phyloP scores from a whole-genome alignment of 2,888 invertebrate genomes.

The Epsilonema sp. region DNA sequence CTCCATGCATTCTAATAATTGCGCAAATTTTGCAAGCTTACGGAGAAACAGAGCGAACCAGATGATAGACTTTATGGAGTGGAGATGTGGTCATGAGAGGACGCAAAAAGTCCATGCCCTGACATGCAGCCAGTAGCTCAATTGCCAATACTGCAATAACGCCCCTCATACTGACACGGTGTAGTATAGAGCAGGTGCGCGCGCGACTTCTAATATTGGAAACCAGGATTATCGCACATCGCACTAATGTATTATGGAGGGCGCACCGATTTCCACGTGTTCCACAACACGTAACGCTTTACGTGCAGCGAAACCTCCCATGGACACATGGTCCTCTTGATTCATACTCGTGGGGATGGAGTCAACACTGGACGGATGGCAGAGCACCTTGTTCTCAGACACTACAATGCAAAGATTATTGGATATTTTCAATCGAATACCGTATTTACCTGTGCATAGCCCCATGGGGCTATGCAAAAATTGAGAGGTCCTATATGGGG shows the following conservation, averaged over 20 bases:
- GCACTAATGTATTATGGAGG: too few species aligned
- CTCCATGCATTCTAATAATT: not conserved
- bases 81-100: constrained; percentile 44
- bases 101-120: constrained; percentile 46
- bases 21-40: constrained; percentile 17
- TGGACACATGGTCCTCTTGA: constrained; percentile 49
- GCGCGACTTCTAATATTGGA: too few species aligned
- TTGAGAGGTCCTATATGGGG: too few species aligned
- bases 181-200: too few species aligned
- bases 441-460: too few species aligned
- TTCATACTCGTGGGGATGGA: constrained; percentile 46
- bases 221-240: too few species aligned
- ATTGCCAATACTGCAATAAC: constrained; percentile 42
- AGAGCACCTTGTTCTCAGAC: constrained; percentile 47
- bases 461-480: too few species aligned
- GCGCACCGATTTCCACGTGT: constrained; percentile 38
- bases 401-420: constrained; percentile 30
- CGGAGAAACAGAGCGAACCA: constrained; percentile 39
- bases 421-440: not conserved
- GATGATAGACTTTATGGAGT: constrained; percentile 43
- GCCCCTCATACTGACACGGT: too few species aligned
- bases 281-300: constrained; percentile 41
- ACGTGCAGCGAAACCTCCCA: constrained; percentile 47
- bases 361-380: constrained; percentile 47
- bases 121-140: constrained; percentile 45